phyloP scores from a whole-genome alignment of 2,113 vertebrate genomes.

The Phalacrocorax carbo region DNA sequence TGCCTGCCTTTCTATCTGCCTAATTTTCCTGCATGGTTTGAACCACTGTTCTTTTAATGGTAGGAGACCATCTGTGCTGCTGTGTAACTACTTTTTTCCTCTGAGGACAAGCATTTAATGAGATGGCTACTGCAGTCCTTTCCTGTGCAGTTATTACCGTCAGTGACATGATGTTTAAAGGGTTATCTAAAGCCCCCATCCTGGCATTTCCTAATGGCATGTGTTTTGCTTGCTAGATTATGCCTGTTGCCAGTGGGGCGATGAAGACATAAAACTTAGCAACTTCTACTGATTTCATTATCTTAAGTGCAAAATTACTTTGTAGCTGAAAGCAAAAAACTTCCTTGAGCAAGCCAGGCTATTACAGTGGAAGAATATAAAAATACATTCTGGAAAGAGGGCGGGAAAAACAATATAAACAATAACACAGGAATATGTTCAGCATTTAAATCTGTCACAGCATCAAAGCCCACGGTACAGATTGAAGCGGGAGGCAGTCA shows the following conservation, averaged over 20 bases:
- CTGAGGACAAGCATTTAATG: not conserved
- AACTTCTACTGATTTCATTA: not conserved
- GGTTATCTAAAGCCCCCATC: not conserved
- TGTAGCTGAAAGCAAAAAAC: not conserved
- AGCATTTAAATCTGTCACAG: not conserved
- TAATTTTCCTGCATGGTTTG: accelerated
- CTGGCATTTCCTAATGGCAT: not conserved
- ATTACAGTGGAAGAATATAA: not conserved
- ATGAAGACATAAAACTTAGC: not conserved
- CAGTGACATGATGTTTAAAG: not conserved
- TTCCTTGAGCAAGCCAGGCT: not conserved
- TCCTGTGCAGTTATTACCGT: not conserved
- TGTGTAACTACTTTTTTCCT: not conserved
- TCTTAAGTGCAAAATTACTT: not conserved
- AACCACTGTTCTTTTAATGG: accelerated
- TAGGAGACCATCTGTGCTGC: not conserved
- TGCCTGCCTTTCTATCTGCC: not conserved
- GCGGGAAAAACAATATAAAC: not conserved
- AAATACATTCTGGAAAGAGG: not conserved
- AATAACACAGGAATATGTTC: not conserved
- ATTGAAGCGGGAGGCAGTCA: not conserved
- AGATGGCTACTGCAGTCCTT: not conserved
- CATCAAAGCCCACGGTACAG: accelerated
- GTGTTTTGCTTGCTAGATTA: not conserved
- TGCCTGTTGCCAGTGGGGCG: not conserved